phyloP scores from a whole-genome alignment of 92 coral and sea anemone species.

The Galaxea fascicularis region DNA sequence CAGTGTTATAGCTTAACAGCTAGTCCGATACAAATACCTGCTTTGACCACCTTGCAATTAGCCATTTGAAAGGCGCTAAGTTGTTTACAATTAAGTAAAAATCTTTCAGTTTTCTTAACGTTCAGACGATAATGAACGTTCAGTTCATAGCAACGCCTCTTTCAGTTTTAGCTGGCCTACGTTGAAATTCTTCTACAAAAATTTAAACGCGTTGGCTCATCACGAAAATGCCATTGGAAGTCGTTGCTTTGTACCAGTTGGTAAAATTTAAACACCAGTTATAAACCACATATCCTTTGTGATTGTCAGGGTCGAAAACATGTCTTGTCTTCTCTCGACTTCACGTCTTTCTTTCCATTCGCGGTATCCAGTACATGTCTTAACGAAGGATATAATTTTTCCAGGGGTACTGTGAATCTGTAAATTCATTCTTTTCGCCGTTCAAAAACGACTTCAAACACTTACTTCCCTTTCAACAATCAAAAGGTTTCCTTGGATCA shows the following conservation, averaged over 20 bases:
- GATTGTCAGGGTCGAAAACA: background rate
- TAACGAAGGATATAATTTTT: background rate
- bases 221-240: too few relatives aligned
- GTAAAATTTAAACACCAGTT: conserved; percentile 30
- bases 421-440: background rate
- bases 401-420: background rate
- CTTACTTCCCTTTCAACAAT: background rate
- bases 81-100: background rate
- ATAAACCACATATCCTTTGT: conserved; percentile 8
- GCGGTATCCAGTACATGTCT: background rate
- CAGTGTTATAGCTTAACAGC: background rate
- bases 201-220: too few relatives aligned
- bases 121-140: background rate
- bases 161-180: background rate
- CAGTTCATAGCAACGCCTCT: background rate
- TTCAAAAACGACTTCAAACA: background rate
- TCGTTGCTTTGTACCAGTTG: background rate
- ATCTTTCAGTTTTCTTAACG: background rate
- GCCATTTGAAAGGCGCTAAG: conserved; percentile 32
- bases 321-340: background rate
- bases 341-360: background rate
- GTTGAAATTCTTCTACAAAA: background rate
- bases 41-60: conserved; percentile 1
- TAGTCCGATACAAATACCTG: background rate
- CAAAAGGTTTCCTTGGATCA: conserved; percentile 37